phyloP scores from a whole-genome alignment of 2,888 invertebrate species.

The Megamerina dolium region DNA sequence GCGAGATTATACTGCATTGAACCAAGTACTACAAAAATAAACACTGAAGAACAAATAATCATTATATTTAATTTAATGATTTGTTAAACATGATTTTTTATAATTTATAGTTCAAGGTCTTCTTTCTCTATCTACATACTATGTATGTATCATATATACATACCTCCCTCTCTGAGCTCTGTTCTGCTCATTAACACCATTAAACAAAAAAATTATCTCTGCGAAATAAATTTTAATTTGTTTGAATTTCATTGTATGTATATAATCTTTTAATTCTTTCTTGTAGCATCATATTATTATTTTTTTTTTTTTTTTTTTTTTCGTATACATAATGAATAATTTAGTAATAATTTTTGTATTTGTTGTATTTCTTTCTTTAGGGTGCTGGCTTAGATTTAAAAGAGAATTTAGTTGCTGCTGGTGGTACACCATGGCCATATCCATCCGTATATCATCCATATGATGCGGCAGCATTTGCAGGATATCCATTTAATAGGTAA shows the following conservation, averaged over 20 bases:
- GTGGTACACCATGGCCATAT: slow-evolving; percentile 81
- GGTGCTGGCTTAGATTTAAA: slow-evolving; percentile 76
- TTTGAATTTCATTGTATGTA: neutral
- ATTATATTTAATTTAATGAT: slow-evolving; percentile 27
- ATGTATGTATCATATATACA: too few species aligned
- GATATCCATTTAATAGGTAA: slow-evolving; percentile 94
- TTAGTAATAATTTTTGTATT: neutral
- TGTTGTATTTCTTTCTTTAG: neutral
- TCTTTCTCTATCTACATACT: too few species aligned
- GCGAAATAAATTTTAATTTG: neutral
- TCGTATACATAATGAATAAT: neutral
- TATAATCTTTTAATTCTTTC: neutral
- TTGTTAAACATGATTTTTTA: slow-evolving; percentile 43
- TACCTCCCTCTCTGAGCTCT: too few species aligned
- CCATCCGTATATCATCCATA: slow-evolving; percentile 90
- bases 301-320: neutral
- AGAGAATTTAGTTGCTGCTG: slow-evolving; percentile 76
- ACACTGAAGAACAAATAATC: too few species aligned
- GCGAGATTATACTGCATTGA: too few species aligned
- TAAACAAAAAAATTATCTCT: too few species aligned
- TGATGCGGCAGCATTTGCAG: slow-evolving; percentile 85
- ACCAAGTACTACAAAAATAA: too few species aligned
- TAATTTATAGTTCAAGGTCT: slow-evolving; percentile 41
- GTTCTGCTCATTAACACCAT: too few species aligned
- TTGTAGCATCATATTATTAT: neutral